Evolutionary conservation across 2,113 vertebrate genomes (phyloP).

Genomic region (Odontophorus gujanensis): DNA sequence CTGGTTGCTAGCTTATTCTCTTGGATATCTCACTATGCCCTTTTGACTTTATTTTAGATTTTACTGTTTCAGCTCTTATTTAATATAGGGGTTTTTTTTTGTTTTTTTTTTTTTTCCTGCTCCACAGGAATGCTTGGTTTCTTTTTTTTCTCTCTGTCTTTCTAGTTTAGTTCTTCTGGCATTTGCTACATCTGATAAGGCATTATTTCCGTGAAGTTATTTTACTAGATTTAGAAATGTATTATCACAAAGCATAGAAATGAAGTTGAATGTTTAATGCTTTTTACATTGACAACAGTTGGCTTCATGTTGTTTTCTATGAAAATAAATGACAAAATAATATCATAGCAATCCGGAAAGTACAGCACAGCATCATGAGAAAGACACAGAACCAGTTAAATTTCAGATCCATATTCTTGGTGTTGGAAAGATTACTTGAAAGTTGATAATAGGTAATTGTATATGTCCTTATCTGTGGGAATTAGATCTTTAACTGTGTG

Average conservation of each 20-base stretch:
- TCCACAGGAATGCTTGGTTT: background rate
- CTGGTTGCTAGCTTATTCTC: background rate
- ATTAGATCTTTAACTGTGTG: background rate
- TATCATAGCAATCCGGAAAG: background rate
- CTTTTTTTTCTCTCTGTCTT: conserved; percentile 6
- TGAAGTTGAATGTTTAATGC: background rate
- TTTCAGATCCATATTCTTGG: background rate
- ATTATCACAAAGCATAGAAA: background rate
- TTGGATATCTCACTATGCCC: background rate
- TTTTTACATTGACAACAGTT: background rate
- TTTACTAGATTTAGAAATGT: background rate
- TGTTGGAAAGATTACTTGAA: background rate
- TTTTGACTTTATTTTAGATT: conserved; percentile 27
- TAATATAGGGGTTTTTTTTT: background rate
- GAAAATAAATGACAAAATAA: background rate
- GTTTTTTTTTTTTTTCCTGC: background rate
- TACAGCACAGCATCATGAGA: background rate
- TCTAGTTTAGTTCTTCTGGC: background rate
- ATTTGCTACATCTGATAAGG: background rate
- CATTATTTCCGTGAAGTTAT: background rate
- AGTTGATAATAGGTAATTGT: background rate
- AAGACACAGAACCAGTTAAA: background rate
- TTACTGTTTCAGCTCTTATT: background rate
- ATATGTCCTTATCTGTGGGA: background rate
- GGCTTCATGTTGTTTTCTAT: background rate